Evolutionary conservation across 2,888 invertebrate species (phyloP), one percentile per base, ranked within the genome.

Genomic region (Alentia gelatinosa): DNA sequence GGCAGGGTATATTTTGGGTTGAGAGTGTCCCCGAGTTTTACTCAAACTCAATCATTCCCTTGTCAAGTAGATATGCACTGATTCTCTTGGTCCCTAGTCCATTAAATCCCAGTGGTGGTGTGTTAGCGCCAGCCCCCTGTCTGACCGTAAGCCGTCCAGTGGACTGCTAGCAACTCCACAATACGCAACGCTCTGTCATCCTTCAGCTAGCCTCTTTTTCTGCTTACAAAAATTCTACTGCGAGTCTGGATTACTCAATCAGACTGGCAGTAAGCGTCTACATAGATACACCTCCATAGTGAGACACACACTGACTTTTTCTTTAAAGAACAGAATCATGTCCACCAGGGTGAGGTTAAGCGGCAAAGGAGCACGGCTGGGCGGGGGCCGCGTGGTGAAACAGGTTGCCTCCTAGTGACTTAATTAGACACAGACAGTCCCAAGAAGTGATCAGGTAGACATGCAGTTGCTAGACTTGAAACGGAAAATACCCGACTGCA

Each of bases 21-120:
- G 79, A 74, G 26, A 86, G 33, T 19, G 86, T 86, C 86, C 86
- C 86, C 86, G 86, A 42, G 50, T 47, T 86, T 23, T 5, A 74
- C 9, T 9, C 3, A 74, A 74, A 74, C 74, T 74, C 74, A 37
- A 83, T 40, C n/a, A 86, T 42, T 86, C 86, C 86, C 86, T 86
- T 86, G 86, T 86, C 40, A 26, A 42, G 86, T 47, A 86, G 86
- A 1, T 26, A 33, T 37, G 79, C 79, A 79, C 39, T 86, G 5
- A 50, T 3, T 75, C 4, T 68, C 35, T 75, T 7, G 26, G 86
- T 86, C 86, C 86, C 86, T 83, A 83, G 42, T 50, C 86, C 50
- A n/a, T 86, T 47, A 50, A 39, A 42, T 86, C 47, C 86, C 86
- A 47, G 83, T 86, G 42, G 33, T 5, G 4, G 1, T 83, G 39